Evolutionary conservation across 2,888 invertebrate genomes (phyloP), one percentile per base, ranked within the genome.

Genomic region (Meloe dianella): DNA sequence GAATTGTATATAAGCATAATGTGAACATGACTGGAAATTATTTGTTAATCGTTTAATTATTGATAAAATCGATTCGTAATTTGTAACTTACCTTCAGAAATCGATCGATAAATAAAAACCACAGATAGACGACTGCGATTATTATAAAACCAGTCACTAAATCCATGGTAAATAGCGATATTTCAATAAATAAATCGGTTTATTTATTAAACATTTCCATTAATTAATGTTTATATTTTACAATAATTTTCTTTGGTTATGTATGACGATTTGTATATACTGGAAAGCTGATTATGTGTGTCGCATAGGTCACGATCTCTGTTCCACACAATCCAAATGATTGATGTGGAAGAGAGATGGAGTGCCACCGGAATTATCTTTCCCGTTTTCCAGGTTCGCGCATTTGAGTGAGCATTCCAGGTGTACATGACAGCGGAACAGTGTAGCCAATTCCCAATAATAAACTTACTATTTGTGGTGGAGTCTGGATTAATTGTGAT

Each of bases 31-130:
- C 94, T 94, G 86, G 71, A 86, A 89, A 82, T 62, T 54, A 67
- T 59, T n/a, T 24, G 35, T 47, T 58, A 29, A 9, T 32, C 20
- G 8, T 17, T 17, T 57, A 58, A 58, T 35, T 14, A 59, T 12
- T n/a, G n/a, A 30, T n/a, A 32, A 17, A 8, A 57, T 10, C 12
- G 20, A n/a, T n/a, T n/a, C n/a, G n/a, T n/a, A n/a, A n/a, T n/a
- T n/a, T n/a, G n/a, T n/a, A n/a, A 54, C 80, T 79, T 85, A 93
- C 93, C 89, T 92, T 92, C 78, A 94, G 93, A 82, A 94, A 90
- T n/a, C 89, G 88, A 82, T 94, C 93, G 80, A 94, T 92, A 81
- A 94, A 94, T 82, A 90, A 89, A 74, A 92, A 83, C 47, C 89
- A 85, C 71, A 88, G 87, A 82, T 94, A 92, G 75, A 92, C 85